phyloP scores from a whole-genome alignment of 2,888 invertebrate genomes.

The Patella depressa region DNA sequence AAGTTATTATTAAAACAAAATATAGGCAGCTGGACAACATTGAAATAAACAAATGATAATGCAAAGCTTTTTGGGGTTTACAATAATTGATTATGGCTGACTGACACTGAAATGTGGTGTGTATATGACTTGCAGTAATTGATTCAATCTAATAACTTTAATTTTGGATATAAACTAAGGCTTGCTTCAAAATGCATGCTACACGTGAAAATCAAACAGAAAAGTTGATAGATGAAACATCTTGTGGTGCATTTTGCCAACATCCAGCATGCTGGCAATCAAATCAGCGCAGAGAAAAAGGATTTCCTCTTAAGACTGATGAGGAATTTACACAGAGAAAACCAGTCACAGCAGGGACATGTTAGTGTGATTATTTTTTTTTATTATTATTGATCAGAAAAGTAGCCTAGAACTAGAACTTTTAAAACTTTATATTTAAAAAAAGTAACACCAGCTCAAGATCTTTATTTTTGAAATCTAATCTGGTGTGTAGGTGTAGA shows the following conservation, averaged over 20 bases:
- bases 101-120: background rate
- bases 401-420: no score
- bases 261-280: constrained; percentile 66
- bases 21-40: no score
- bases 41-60: no score
- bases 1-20: no score
- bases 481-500: no score
- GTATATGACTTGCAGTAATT: no score
- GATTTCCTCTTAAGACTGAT: constrained; percentile 39
- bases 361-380: background rate
- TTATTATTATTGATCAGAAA: background rate
- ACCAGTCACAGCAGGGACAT: constrained; percentile 36
- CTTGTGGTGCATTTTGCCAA: constrained; percentile 62
- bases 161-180: constrained; percentile 5
- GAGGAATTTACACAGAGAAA: constrained; percentile 30
- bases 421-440: no score
- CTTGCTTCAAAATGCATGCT: background rate
- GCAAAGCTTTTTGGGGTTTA: no score
- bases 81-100: constrained; percentile 9
- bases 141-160: no score
- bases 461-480: no score
- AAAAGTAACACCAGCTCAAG: no score
- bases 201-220: no score
- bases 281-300: constrained; percentile 48
- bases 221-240: constrained; percentile 47